Evolutionary conservation across 2,113 vertebrate genomes (phyloP), one percentile per base, ranked within the genome.

Genomic region (Zootoca vivipara): DNA sequence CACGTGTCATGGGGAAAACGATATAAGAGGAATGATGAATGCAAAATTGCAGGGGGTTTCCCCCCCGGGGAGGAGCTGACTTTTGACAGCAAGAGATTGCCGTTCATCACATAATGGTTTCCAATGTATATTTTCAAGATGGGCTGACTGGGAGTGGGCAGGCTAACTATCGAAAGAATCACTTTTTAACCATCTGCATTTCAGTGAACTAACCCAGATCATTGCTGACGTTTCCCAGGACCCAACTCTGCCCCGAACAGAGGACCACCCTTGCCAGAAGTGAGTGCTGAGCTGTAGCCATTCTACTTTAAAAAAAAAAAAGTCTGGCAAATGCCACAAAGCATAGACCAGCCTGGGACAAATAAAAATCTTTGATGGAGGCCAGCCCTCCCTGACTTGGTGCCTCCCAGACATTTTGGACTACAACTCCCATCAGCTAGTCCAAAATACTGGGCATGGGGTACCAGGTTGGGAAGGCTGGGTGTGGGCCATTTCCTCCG

Each of bases 191-290:
- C 16, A 78, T 26, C 26, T 26, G 12, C 7, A 22, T 42, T 6
- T 5, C 82, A 97, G 96, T 88, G 98, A 99, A 90, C 93, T 99
- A 88, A 99, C 98, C 1, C 98, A 99, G 95, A 99, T 99, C 89
- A 99, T 99, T 13, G 98, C 98, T 2, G 98, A 99, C 73, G 98
- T 99, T 64, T 98, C 98, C 62, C 98, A 99, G 91, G 98, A 99
- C 94, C 98, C 98, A 30, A 99, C 98, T 0, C 93, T 99, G 87
- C 98, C 98, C 7, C 96, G 98, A 87, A 99, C 98, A 3, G 98
- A 99, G 89, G 98, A 99, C 90, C 98, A 98, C 82, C 98, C 98
- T 0, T 99, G 98, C 92, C 98, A 98, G 79, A 99, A 99, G 98
- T 98, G 91, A 96, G 97, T 90, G 2, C 1, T 0, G 0, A 73